Percentiles rank a stretch among this genome's conserved stretches.
phyloP scores from a whole-genome alignment of 2,113 vertebrate genomes.

The Clarias magur region DNA sequence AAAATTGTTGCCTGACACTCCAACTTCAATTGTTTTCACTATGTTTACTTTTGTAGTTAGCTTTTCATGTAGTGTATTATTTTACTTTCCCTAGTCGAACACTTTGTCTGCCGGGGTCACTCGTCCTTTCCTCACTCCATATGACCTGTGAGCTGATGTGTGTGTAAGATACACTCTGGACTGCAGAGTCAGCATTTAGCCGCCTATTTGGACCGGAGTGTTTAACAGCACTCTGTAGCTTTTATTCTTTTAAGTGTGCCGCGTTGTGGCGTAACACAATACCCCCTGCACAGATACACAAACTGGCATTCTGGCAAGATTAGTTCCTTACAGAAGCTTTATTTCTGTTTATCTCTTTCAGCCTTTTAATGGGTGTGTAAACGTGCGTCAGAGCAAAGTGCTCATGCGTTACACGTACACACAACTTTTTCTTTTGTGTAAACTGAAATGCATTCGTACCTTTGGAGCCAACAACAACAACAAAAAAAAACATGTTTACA shows the following conservation, averaged over 20 bases:
- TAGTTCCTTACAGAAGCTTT: neutral
- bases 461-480: neutral
- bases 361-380: neutral
- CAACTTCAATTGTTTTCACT: neutral
- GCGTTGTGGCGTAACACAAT: neutral
- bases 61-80: neutral
- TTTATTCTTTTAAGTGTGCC: neutral
- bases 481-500: neutral
- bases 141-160: neutral
- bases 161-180: neutral
- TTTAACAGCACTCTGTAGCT: neutral
- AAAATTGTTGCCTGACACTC: neutral
- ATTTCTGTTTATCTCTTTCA: neutral
- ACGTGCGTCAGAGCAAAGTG: neutral
- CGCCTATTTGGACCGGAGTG: neutral
- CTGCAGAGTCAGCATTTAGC: neutral
- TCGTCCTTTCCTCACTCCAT: neutral
- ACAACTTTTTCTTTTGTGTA: neutral
- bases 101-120: neutral
- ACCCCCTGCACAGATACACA: neutral
- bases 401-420: neutral
- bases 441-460: neutral
- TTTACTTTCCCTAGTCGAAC: too few species aligned
- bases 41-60: neutral
- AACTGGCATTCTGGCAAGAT: neutral